Evolutionary conservation across 1,140 invertebrate species (phyloP), one percentile per base, ranked within the genome.

Genomic region (Atta colombica): DNA sequence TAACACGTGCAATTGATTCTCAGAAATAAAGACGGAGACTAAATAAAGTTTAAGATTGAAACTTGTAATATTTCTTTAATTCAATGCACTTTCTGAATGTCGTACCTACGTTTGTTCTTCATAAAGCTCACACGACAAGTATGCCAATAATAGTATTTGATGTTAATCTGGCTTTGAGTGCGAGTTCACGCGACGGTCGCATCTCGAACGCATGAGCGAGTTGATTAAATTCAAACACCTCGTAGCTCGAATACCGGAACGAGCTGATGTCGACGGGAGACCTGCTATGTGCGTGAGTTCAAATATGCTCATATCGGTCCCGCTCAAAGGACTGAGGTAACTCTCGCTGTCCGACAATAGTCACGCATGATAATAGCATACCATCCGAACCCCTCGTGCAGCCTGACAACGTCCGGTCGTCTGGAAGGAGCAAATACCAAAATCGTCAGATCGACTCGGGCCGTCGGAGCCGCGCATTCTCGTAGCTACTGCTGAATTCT

Each of bases 201-300:
- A 92, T 93, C 89, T 92, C 89, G 91, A 89, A 91, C 94, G 93
- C 94, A 94, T 93, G 94, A 95, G 92, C 94, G 91, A 93, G 94
- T 95, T 95, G 94, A 95, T 95, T 95, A 94, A 95, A 95, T 95
- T 95, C 94, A 94, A 94, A 95, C 94, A 94, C 94, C 94, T 95
- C 92, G 92, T 92, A 93, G 90, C 89, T 90, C 91, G 93, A 92
- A 94, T 94, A 89, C 94, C 94, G 92, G 91, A 88, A 90, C 86
- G 91, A 91, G 88, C 81, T 85, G 87, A 90, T 89, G 88, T 91
- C 90, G 89, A 87, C 80, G 53, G 69, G 71, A 77, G 58, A 25
- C 14, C 61, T 69, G 66, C 66, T 87, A 90, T 89, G 88, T 91
- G 91, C 87, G 90, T 88, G 92, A 93, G 92, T 90, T 93, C 94